These are phyloP conservation scores for Cathartes aura DNA, from an alignment of 2,113 vertebrate species.

Conservation along the genomic window DNA sequence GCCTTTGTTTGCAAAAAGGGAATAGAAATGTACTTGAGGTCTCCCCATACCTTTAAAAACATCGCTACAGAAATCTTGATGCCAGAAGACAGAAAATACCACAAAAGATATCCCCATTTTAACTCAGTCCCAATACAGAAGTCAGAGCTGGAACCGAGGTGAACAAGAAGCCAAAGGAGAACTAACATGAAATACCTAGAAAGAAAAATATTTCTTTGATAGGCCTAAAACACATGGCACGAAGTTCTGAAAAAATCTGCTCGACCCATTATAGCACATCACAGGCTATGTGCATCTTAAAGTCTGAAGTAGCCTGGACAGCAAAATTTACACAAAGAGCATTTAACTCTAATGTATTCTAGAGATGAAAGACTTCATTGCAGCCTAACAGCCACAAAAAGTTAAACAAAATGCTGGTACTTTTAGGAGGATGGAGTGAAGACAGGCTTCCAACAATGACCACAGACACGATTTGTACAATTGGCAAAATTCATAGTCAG, in stretches of 20 bases:
- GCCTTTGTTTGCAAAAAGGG: not conserved
- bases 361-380: not conserved
- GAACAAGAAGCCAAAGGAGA: not conserved
- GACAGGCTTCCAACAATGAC: not conserved
- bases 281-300: not conserved
- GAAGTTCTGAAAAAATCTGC: not conserved
- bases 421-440: not conserved
- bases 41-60: not conserved
- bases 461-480: not conserved
- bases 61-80: not conserved
- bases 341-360: not conserved
- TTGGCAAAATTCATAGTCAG: slow-evolving; percentile 20
- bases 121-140: not conserved
- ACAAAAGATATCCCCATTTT: not conserved
- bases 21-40: not conserved
- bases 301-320: not conserved
- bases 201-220: not conserved
- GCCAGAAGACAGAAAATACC: not conserved
- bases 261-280: not conserved
- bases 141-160: not conserved
- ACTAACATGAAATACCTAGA: not conserved
- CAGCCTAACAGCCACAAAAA: not conserved
- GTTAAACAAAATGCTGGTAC: not conserved
- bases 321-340: not conserved
- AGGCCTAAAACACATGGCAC: not conserved